Conservation (phyloP, 2,113 vertebrate genomes). For the Saccopteryx leptura region DNA sequence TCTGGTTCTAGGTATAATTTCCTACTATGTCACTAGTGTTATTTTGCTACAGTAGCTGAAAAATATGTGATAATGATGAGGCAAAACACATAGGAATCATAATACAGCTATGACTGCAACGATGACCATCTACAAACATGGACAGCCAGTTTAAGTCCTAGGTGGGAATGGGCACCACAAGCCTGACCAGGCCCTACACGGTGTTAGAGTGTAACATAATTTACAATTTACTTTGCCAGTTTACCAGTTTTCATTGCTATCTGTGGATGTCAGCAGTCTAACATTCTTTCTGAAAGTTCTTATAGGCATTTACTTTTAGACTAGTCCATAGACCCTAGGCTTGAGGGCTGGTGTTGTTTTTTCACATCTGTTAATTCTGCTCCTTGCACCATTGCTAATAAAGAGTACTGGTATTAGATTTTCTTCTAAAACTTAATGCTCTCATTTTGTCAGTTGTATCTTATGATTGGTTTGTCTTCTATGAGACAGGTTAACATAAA, state of each 20-base stretch:
- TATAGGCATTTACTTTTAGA: slow-evolving; percentile 10
- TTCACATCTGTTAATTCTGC: neutral
- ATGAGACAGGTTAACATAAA: slow-evolving; percentile 14
- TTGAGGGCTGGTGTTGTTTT: neutral
- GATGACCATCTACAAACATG: neutral
- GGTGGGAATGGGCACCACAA: neutral
- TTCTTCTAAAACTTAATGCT: slow-evolving; percentile 45
- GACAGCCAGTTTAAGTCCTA: neutral
- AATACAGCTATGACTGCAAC: neutral
- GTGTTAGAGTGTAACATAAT: neutral
- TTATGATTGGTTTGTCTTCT: slow-evolving; percentile 9
- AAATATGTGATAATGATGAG: neutral
- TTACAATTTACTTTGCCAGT: neutral
- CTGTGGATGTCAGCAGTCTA: neutral
- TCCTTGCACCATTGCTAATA: neutral
- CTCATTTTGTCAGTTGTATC: neutral
- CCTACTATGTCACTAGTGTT: neutral
- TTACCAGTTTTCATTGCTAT: neutral
- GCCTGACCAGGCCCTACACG: neutral
- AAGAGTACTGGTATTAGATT: slow-evolving; percentile 50
- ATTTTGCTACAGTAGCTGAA: slow-evolving; percentile 16
- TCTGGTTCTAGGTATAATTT: neutral
- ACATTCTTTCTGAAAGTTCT: slow-evolving; percentile 19
- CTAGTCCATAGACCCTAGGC: neutral
- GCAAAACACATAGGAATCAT: neutral